phyloP scores from a whole-genome alignment of 2,797 vertebrate species.

The Coendou prehensilis region DNA sequence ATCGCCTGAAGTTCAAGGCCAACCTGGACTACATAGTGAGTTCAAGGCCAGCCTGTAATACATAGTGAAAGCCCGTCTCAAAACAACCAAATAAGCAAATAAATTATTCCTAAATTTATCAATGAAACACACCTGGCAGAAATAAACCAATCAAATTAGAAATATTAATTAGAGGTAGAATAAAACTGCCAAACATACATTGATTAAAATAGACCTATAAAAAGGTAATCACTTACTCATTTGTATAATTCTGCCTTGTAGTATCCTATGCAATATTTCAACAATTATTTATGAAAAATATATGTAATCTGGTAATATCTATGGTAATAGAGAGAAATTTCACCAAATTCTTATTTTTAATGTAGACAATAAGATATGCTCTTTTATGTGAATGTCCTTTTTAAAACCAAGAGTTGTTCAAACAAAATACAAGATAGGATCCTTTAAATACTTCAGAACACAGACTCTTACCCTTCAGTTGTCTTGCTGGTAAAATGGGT shows the following conservation, averaged over 20 bases:
- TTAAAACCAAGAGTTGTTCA: background rate
- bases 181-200: background rate
- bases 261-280: background rate
- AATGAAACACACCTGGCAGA: background rate
- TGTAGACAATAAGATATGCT: background rate
- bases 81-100: background rate
- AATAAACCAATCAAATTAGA: background rate
- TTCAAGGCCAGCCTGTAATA: background rate
- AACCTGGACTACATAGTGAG: too few species aligned
- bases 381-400: conserved; percentile 1
- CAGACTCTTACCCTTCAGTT: background rate
- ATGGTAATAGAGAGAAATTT: background rate
- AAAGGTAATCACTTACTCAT: background rate
- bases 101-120: background rate
- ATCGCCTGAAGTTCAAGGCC: background rate
- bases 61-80: background rate
- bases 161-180: background rate
- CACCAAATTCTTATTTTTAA: conserved; percentile 33
- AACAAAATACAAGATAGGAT: background rate
- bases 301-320: background rate
- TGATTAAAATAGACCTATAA: background rate
- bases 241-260: background rate
- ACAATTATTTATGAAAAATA: background rate
- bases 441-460: background rate
- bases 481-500: background rate